Percentiles rank a stretch among this genome's conserved stretches.
Conservation (phyloP, 1,140 invertebrate genomes). For the Bombus balteatus region DNA sequence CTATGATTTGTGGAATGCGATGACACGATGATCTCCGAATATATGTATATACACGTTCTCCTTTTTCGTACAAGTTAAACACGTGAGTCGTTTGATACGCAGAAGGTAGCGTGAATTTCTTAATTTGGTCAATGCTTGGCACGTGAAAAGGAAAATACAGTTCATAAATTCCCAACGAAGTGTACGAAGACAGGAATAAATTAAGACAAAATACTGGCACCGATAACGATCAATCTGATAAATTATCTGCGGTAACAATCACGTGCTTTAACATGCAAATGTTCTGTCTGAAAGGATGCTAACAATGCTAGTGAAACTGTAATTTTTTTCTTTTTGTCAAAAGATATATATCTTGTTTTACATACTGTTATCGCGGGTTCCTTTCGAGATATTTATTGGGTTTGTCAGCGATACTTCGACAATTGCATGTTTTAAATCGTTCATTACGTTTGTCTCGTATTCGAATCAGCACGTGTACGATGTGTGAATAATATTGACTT, state of each 20-base stretch:
- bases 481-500: too few relatives aligned
- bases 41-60: too few relatives aligned
- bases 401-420: neutral
- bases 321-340: neutral
- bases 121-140: neutral
- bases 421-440: neutral
- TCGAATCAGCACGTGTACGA: too few relatives aligned
- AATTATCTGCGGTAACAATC: neutral
- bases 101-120: neutral
- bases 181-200: neutral
- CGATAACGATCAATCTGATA: slow-evolving; percentile 8
- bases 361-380: neutral
- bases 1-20: neutral
- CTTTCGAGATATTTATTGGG: neutral
- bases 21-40: neutral
- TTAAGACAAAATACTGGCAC: neutral
- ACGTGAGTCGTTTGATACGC: neutral
- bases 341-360: neutral
- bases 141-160: neutral
- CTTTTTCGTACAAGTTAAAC: neutral
- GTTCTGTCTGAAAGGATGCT: neutral
- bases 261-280: neutral
- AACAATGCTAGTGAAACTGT: neutral
- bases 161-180: neutral
- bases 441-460: too few relatives aligned